Evolutionary conservation across 1,140 invertebrate genomes (phyloP), one percentile per base, ranked within the genome.

Genomic region (Lasaia peninsularis): DNA sequence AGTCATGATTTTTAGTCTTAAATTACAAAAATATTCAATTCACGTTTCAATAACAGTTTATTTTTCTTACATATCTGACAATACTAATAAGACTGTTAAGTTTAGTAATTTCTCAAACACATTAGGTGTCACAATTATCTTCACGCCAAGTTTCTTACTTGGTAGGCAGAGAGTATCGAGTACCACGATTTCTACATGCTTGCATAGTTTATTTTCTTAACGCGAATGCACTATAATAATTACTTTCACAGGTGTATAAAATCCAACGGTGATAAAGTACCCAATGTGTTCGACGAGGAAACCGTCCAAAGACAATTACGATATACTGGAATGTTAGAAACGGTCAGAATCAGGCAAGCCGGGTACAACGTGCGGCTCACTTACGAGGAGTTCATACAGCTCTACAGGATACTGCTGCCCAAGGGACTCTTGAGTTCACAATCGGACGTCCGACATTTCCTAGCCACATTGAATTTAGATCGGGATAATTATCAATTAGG

Each of bases 261-360:
- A 83, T 98, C 96, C 24, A 99, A 99, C 84, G 92, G 93, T 52
- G 94, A 97, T 50, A 98, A 98, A 91, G 93, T 95, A 62, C 93
- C 98, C 0, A 98, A 98, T 80, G 92, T 93, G 60, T 98, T 99
- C 89, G 97, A 98, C 80, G 96, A 98, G 67, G 96, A 97, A 58
- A 96, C 97, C 0, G 97, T 99, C n/a, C 94, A 98, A 69, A 90
- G 97, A 48, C 96, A 97, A 60, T 82, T 94, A 28, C 88, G 94
- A 1, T 99, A 99, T 85, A 99, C 98, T 0, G 98, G 98, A 50
- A 99, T 99, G 98, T 78, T 99, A 63, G 98, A 98, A 81, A 99
- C 98, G 0, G 97, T 99, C 0, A 90, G 97, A 71, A 99, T 99
- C 52, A 90, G 98, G 50, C 97, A 98, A 79, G 97, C 97, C 7